Base-by-base conservation (phyloP, 2,113 vertebrate species). In the Vombatus ursinus region DNA sequence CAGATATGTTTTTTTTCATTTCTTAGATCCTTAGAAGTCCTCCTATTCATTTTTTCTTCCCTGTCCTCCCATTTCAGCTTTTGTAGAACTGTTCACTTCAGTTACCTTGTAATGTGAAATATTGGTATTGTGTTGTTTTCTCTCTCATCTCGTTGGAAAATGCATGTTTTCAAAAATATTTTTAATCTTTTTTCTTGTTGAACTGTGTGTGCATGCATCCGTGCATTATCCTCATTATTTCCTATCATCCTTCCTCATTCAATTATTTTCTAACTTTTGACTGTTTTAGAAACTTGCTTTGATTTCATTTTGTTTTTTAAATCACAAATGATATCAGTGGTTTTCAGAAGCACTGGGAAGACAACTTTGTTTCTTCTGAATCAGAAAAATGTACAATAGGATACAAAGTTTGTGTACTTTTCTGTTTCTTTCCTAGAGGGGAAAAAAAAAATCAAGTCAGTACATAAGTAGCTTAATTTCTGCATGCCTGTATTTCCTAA, bases 331-430 rank as follows among this genome's bases (percentile, higher is more conserved):
- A 19, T 19, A 77, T 16, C 37, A 77, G 10, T n/a, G 16, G 31
- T 77, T n/a, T 14, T 1, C 37, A 77, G 37, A 91, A 54, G 61
- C 44, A 31, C 94, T 90, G 93, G 94, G 52, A 96, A 92, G 61
- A 91, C 31, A 26, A 28, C 26, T 95, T 97, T 94, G 95, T 90
- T 96, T 96, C 77, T 93, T 96, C 96, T 91, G 92, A 93, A 96
- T 93, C 92, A 0, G 8, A 54, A 77, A 84, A 93, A 10, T 52
- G 61, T 95, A 24, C 31, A 94, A 11, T 94, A 24, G 51, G 92
- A 54, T 90, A 50, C 51, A 91, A 8, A 24, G 47, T 93, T 19
- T 93, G 4, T 89, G 26, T 92, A 57, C 14, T 96, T 14, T 95
- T 89, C n/a, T 94, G 19, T 89, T 61, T 44, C 52, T 47, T 9